Evolutionary conservation across 1,140 invertebrate genomes (phyloP), one percentile per base, ranked within the genome.

Genomic region (Physella acuta): DNA sequence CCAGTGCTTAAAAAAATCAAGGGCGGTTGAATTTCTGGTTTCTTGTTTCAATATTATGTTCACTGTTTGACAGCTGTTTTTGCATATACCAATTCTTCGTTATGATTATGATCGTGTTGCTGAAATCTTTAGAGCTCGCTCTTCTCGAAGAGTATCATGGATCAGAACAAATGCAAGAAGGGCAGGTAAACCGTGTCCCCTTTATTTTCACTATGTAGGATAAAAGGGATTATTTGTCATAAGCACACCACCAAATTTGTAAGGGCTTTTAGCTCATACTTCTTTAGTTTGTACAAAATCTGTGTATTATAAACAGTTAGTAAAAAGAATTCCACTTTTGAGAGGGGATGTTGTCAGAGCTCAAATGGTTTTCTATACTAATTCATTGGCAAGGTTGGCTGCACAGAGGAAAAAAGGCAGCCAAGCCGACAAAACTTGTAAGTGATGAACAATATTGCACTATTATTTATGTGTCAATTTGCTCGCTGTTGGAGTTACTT

Each of bases 101-200:
- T 61, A 37, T 44, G 36, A 44, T 61, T 31, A 28, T 61, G 59
- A 17, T 36, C 33, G n/a, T 61, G 59, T 39, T 26, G 59, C 33
- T 37, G 59, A 61, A 36, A 44, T 61, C 39, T 61, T 61, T 26
- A 61, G 59, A 61, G 59, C 59, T 26, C 59, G 59, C 36, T 36
- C 4, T 61, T 61, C 59, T 26, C 33, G 59, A n/a, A 31, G 59
- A n/a, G 59, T 61, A 24, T 61, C 59, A 37, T 61, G 59, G 59
- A 39, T 8, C 5, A 61, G 36, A 44, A 61, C 59, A 37, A 61
- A 61, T 61, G 34, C 59, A 4, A 31, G 37, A 44, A 61, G 59
- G 37, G n/a, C 36, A 61, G 59, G 59, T 61, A 61, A 61, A 44
- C 44, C 44, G 11, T 11, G 44, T 49, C n/a, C n/a, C n/a, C 11